Base-by-base conservation (phyloP, 2,888 invertebrate genomes). In the Machimus atricapillus region DNA sequence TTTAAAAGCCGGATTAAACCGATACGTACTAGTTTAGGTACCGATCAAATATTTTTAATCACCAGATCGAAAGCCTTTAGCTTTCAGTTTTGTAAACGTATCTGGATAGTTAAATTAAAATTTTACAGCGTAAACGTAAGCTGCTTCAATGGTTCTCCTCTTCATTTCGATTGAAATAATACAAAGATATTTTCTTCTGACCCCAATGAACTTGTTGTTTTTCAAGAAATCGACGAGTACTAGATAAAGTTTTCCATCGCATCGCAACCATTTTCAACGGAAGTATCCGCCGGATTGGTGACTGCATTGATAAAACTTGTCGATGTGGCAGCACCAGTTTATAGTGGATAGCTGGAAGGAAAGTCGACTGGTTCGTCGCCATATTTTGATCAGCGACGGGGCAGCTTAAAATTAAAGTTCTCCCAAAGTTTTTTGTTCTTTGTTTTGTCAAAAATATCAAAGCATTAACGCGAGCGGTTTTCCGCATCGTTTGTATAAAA, bases 361-460 rank as follows among this genome's bases (percentile, higher is more conserved):
- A 74, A 76, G 34, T 76, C 76, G 77, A 46, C 56, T 82, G 56
- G 43, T 81, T 87, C 87, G 87, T 86, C 87, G 87, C 86, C 87
- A 86, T 86, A 77, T 86, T 86, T 43, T 46, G 85, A 83, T 83
- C 83, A 37, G 87, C 87, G 87, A 87, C 87, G 87, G 52, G 86
- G 77, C 77, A 58, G 83, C 27, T 87, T 43, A 78, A 82, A 86
- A 87, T 83, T 73, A 23, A 40, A 40, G 40, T 40, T 66, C 66
- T n/a, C 14, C 34, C 73, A 12, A n/a, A 37, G 40, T 19, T 83
- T 79, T 83, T 40, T 43, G 23, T 66, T 73, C 40, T 37, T 46
- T 81, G 81, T 81, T 81, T 81, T 56, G 56, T 81, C 31, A 37
- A 27, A n/a, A 56, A 81, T 34, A 56, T 31, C 31, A 81, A 81